Conservation (phyloP, 1,140 invertebrate species). For the Elymnias hypermnestra region DNA sequence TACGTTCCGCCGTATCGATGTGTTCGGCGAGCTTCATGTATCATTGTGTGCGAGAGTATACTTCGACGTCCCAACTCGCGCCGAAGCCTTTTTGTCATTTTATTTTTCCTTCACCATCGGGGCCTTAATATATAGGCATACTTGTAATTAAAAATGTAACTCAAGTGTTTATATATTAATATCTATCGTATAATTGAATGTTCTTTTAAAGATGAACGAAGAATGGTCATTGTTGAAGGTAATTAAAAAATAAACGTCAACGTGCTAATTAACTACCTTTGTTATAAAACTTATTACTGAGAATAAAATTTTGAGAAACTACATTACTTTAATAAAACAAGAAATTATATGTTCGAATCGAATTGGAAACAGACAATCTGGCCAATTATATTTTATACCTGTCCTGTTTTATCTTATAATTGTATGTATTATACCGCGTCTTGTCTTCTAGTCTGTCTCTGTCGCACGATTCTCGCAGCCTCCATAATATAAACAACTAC, state of each 20-base stretch:
- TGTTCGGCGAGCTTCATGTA: conserved; percentile 44
- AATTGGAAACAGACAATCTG: conserved; percentile 17
- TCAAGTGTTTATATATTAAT: no score
- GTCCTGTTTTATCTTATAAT: conserved; percentile 22
- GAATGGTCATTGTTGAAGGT: no score
- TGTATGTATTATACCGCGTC: conserved; percentile 3
- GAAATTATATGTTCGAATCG: no score
- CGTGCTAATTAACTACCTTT: no score
- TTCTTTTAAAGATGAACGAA: no score
- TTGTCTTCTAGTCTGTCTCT: conserved; percentile 21
- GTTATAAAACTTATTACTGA: no score
- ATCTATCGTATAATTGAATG: no score
- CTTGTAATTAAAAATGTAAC: no score
- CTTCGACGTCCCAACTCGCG: conserved; percentile 45
- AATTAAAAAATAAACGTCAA: no score
- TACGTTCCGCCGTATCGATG: conserved; percentile 42
- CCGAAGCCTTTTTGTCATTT: conserved; percentile 68
- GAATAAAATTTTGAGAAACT: no score
- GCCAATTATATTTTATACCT: conserved; percentile 16
- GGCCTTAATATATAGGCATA: conserved; percentile 27
- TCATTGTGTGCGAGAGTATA: conserved; percentile 52
- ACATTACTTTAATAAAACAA: no score
- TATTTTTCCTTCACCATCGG: conserved; percentile 60
- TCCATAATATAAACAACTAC: conserved; percentile 8
- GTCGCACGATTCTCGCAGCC: conserved; percentile 18